Evolutionary conservation across 2,113 vertebrate species (phyloP), one percentile per base, ranked within the genome.

Genomic region (Caranx ignobilis): DNA sequence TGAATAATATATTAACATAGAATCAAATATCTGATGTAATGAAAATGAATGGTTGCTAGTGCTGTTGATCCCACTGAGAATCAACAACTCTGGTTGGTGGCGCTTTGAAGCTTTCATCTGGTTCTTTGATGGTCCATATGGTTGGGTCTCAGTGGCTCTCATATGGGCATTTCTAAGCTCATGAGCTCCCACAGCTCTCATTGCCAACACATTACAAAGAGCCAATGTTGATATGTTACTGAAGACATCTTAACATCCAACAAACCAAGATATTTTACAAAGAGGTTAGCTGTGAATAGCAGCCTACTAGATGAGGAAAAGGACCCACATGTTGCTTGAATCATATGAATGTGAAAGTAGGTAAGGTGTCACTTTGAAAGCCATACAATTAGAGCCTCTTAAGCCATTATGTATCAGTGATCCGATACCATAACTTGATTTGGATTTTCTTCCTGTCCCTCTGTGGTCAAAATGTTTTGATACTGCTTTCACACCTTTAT

Each of bases 41-140:
- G 37, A 21, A 21, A 48, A 5, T 64, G 19, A 45, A 69, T 47
- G 8, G 35, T 32, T 7, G 37, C 4, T 5, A 11, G 15, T 2
- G 11, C 21, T 63, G 45, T 32, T 39, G 1, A 71, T 66, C 54
- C 52, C 31, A 41, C 9, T 15, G 47, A 60, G 81, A 52, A 45
- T 64, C 54, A 65, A 75, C 70, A 52, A 52, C 57, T 21, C 52
- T 11, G 56, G 41, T 60, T 56, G 35, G 61, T 11, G 26, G 13
- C 1, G 12, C 32, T 52, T 57, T 62, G 63, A 66, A 64, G 62
- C 35, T 75, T 41, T 75, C 63, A 59, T 68, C 12, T 26, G 31
- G 11, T 43, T 79, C 34, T 66, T 52, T 61, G 71, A 52, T 37
- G 59, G 57, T 73, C 80, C 71, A 71, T 74, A 67, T 64, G 63